Base-by-base conservation (phyloP, 2,113 vertebrate species). In the Struthidea cinerea region DNA sequence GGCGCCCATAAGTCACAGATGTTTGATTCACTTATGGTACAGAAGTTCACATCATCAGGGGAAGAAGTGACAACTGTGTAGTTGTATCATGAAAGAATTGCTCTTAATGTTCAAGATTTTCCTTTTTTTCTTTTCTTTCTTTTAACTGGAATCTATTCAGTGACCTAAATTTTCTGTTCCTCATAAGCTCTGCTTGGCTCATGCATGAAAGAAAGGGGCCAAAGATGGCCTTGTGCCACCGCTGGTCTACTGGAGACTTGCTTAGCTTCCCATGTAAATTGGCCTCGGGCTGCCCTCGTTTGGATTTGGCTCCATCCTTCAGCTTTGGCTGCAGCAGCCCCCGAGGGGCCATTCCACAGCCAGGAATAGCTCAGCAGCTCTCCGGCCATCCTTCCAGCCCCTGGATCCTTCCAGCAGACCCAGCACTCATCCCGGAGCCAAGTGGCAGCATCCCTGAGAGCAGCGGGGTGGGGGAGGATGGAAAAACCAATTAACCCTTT, bases 51-150 rank as follows among this genome's bases (percentile, higher is more conserved):
- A 49, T 3, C 2, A 1, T 14, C 19, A 28, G 17, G 8, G 35
- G 18, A 57, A 81, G 32, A 75, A 18, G 44, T 24, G 30, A 55
- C 22, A 50, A 14, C 28, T 19, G n/a, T 23, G 32, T 21, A 47
- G n/a, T 42, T 67, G 10, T 39, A 12, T 22, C 3, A 19, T 1
- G 11, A 26, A 57, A 60, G 44, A 77, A 35, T 4, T 42, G 16
- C 17, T 69, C 50, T 26, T 44, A 22, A 39, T 15, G 22, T 16
- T 73, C 59, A 35, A 73, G n/a, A 46, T 63, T 84, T 61, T 46
- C 4, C 4, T 46, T 32, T 13, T n/a, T 8, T 22, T 1, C 1
- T 5, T 2, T 5, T 11, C 4, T 4, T 33, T 6, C 2, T 20
- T 80, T 52, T 33, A 44, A 42, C 32, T 16, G 35, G 59, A 74